Conservation (phyloP, 2,113 vertebrate genomes). For the Chauna torquata region DNA sequence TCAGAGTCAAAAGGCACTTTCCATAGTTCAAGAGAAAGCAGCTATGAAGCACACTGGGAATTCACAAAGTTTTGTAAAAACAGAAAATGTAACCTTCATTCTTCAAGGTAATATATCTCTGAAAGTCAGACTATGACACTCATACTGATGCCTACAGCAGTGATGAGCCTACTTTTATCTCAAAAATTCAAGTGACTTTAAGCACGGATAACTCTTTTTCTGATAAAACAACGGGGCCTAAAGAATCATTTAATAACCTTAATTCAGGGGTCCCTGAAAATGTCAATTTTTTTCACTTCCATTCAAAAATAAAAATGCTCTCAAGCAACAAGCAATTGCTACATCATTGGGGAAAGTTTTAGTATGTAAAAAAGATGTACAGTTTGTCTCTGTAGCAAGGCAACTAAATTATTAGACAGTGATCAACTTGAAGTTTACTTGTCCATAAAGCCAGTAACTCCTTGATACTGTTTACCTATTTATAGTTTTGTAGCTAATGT, state of each 20-base stretch:
- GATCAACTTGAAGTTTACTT: no score
- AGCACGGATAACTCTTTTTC: background rate
- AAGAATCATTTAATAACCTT: background rate
- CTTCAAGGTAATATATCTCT: background rate
- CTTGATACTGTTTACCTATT: background rate
- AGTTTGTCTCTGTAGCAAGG: background rate
- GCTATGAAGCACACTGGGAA: background rate
- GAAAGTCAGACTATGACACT: background rate
- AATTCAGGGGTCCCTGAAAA: background rate
- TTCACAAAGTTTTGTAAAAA: background rate
- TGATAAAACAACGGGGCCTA: background rate
- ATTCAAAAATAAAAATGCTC: background rate
- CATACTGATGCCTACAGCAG: background rate
- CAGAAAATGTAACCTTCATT: background rate
- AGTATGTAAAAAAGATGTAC: background rate
- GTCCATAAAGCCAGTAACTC: background rate
- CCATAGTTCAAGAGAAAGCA: background rate
- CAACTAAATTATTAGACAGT: background rate
- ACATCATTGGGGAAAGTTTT: background rate
- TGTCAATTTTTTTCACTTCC: background rate
- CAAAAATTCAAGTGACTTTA: background rate
- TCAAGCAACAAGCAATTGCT: background rate
- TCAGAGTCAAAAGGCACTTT: background rate
- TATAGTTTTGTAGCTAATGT: background rate
- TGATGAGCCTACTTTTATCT: background rate